Base-by-base conservation (phyloP, 2,797 vertebrate genomes). In the Merluccius polli region DNA sequence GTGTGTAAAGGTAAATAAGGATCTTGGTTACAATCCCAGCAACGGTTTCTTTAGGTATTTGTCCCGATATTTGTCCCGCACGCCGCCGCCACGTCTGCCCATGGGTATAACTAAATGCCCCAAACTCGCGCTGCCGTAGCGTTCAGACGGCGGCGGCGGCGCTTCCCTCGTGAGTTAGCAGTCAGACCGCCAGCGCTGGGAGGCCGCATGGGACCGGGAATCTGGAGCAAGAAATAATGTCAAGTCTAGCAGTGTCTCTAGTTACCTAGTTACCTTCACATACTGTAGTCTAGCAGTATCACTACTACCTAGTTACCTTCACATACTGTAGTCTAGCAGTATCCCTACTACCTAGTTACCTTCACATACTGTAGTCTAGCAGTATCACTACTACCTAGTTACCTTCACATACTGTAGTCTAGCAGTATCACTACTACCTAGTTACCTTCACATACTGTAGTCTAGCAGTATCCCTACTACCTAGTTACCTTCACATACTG, bases 151-250 rank as follows among this genome's bases (percentile, higher is more conserved):
- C 78, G 77, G 82, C 78, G 77, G 79, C 71, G 52, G 78, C 79
- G 82, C 83, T 71, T 80, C 86, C 86, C 81, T 85, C 73, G 76
- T 74, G 79, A 72, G 72, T 84, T 79, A 84, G 87, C 83, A 83
- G 76, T 32, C 80, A 82, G 80, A 89, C 83, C 75, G 82, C 72
- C 84, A 82, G 85, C 90, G 84, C 83, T 80, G 81, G 27, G 72
- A 88, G 27, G 88, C 85, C 90, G 84, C 83, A 21, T 8, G 89
- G 91, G 91, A 89, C 83, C 81, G 73, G 80, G 86, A 87, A 92
- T 92, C 82, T 91, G 76, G 90, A 91, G 69, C 88, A 63, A 77
- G 67, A 89, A 27, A 65, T 27, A 65, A 16, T 65, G 24, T 65
- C 59, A 27, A 27, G 59, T 27, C 59, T 65, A 12, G 59, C 2